Evolutionary conservation across 2,797 vertebrate species (phyloP).

Genomic region (Galago senegalensis): DNA sequence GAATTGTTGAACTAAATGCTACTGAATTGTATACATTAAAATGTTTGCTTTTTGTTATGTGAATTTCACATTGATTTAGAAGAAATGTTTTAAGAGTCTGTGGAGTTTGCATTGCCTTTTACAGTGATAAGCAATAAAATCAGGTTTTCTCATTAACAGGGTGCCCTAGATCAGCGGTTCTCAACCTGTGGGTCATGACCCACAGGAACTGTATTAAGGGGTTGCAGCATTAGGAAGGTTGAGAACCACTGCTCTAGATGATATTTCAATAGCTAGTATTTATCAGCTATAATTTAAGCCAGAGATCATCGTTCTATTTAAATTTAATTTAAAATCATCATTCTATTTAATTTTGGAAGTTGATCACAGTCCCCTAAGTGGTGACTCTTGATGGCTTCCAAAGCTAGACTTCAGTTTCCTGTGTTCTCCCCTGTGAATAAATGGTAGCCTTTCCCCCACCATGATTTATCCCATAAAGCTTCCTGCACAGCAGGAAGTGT

Average conservation of each 20-base stretch:
- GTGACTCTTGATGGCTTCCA: background rate
- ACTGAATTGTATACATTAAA: background rate
- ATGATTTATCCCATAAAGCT: background rate
- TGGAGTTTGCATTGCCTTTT: background rate
- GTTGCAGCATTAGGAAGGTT: too few relatives aligned
- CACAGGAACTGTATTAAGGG: too few relatives aligned
- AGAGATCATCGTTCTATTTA: background rate
- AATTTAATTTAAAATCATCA: background rate
- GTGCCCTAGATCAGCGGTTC: background rate
- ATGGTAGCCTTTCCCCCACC: background rate
- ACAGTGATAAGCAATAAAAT: background rate
- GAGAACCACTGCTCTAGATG: background rate
- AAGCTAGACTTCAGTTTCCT: background rate
- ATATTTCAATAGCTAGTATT: background rate
- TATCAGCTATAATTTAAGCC: conserved; percentile 3
- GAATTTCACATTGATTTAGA: background rate
- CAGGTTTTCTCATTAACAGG: background rate
- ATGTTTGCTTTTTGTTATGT: background rate
- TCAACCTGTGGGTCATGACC: too few relatives aligned
- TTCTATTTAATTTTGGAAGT: conserved; percentile 4
- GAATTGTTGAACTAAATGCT: background rate
- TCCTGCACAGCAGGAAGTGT: background rate
- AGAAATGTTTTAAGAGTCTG: background rate
- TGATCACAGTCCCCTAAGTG: background rate
- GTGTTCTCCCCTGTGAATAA: background rate